phyloP scores from a whole-genome alignment of 2,797 vertebrate species.

The Gallirallus australis region DNA sequence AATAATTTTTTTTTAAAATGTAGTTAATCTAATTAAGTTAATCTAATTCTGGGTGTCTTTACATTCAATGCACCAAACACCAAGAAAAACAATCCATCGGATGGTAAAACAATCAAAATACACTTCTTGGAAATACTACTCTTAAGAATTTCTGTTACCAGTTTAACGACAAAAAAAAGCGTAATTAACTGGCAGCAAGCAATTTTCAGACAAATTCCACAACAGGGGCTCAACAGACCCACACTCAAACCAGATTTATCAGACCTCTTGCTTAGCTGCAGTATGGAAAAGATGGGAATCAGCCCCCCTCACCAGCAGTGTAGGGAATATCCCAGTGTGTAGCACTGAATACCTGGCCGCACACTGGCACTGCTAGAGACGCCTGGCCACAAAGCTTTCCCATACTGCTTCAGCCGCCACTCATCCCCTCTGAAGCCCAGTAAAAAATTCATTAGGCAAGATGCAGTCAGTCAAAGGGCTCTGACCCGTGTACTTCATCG shows the following conservation, averaged over 20 bases:
- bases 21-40: no score
- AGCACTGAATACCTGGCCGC: not conserved
- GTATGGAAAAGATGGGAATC: not conserved
- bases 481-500: not conserved
- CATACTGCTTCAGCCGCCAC: not conserved
- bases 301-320: not conserved
- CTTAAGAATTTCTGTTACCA: not conserved
- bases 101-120: not conserved
- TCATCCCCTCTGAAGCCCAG: not conserved
- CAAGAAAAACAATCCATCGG: no score
- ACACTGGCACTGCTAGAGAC: not conserved
- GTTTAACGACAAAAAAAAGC: not conserved
- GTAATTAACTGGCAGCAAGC: not conserved
- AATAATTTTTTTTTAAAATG: not conserved
- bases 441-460: not conserved
- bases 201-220: not conserved
- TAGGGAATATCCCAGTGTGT: not conserved
- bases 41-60: not conserved
- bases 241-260: not conserved
- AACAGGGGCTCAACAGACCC: not conserved
- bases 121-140: not conserved
- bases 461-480: not conserved
- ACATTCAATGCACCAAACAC: not conserved
- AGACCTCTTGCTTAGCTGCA: not conserved
- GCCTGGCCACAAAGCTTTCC: not conserved